phyloP scores from a whole-genome alignment of 2,797 vertebrate species.

The Champsocephalus esox region DNA sequence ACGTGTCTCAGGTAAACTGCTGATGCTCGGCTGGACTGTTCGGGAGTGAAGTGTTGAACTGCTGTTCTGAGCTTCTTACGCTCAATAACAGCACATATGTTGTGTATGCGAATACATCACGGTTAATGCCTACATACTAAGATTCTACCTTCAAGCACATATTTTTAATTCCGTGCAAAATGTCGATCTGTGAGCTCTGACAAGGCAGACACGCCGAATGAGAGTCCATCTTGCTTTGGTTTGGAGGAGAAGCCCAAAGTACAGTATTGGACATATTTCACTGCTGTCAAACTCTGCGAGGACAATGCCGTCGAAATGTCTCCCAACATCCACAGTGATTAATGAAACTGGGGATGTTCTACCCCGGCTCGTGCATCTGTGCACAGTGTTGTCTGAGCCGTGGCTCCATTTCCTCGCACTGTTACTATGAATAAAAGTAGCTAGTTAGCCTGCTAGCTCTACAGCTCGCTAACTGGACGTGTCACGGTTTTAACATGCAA shows the following conservation, averaged over 20 bases:
- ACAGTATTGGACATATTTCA: conserved; percentile 84
- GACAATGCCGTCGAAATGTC: conserved; percentile 76
- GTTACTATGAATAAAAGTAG: conserved; percentile 84
- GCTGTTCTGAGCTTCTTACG: conserved; percentile 32
- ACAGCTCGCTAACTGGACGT: conserved; percentile 85
- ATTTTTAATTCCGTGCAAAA: conserved; percentile 92
- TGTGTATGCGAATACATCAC: conserved; percentile 17
- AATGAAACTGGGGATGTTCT: conserved; percentile 81
- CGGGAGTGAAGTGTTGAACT: conserved; percentile 46
- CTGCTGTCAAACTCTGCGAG: conserved; percentile 85
- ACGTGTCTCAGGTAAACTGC: conserved; percentile 84
- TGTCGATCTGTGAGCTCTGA: conserved; percentile 92
- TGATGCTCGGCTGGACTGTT: conserved; percentile 71
- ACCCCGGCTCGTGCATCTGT: conserved; percentile 66
- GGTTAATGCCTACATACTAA: conserved; percentile 1
- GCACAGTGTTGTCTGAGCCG: conserved; percentile 58
- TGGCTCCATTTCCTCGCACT: conserved; percentile 77
- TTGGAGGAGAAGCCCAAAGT: conserved; percentile 84
- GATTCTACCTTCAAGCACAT: conserved; percentile 46
- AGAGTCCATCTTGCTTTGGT: conserved; percentile 98
- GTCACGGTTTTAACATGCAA: conserved; percentile 88
- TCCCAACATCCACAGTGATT: conserved; percentile 61
- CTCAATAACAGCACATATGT: conserved; percentile 25
- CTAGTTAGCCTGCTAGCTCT: conserved; percentile 86
- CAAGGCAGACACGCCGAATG: conserved; percentile 90